Conservation (phyloP, 2,113 vertebrate genomes). For the Zosterops japonicus region DNA sequence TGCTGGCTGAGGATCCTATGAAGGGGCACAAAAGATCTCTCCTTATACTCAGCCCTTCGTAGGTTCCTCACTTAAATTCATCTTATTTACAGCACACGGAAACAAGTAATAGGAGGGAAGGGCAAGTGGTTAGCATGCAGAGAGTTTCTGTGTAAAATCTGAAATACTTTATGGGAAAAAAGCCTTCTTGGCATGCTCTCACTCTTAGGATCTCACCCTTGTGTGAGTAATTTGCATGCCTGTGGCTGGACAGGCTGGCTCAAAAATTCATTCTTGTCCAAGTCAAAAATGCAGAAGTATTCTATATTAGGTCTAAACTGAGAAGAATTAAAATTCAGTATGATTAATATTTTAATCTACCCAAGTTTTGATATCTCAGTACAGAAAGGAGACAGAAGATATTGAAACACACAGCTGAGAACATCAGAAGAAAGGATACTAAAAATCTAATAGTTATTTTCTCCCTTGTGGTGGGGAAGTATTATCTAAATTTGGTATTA, state of each 20-base stretch:
- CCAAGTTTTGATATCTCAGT: neutral
- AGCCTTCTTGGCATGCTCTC: neutral
- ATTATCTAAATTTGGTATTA: neutral
- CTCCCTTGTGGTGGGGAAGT: neutral
- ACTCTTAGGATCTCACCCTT: neutral
- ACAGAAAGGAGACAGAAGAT: neutral
- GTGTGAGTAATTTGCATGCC: rapidly evolving
- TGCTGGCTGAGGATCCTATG: neutral
- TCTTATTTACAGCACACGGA: neutral
- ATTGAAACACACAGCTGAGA: neutral
- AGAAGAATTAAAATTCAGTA: neutral
- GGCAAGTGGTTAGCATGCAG: neutral
- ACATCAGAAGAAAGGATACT: neutral
- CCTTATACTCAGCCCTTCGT: neutral
- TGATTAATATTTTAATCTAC: neutral
- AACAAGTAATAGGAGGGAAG: neutral
- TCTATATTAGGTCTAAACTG: neutral
- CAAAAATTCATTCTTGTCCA: neutral
- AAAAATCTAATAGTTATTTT: neutral
- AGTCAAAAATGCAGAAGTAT: neutral
- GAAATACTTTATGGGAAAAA: neutral
- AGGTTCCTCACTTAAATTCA: neutral
- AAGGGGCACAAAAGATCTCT: neutral
- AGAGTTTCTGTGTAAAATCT: neutral
- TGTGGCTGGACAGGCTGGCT: neutral